Base-by-base conservation (phyloP, 1,140 invertebrate species). In the Tetramorium alpestre region DNA sequence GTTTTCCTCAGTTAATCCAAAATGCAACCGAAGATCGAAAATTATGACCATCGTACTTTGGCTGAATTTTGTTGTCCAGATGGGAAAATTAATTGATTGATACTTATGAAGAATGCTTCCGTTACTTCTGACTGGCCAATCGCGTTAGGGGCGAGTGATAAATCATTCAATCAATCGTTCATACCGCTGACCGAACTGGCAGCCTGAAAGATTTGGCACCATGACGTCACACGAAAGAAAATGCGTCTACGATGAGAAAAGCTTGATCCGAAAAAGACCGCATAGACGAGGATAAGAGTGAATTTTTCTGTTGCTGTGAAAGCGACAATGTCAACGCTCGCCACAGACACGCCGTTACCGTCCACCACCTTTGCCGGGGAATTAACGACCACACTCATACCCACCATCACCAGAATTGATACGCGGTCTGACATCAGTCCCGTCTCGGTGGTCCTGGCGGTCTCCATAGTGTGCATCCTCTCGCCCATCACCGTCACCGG, bases 401-500 rank as follows among this genome's bases (percentile, higher is more conserved):
- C 94, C 69, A 91, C 92, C 18, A 91, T 94, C 25, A 92, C 93
- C 77, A 93, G 88, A 67, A 92, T 94, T 67, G 92, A 94, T 72
- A 89, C 92, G 22, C 87, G 87, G 77, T 84, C 92, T 38, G 93
- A 94, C 51, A 88, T 92, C 65, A 94, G 80, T 90, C 88, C 96
- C 0, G 87, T 96, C 25, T 94, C 94, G n/a, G 94, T 96, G 38
- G 93, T 95, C 51, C 60, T 96, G 54, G 95, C 96, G 10, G 94
- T 96, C 58, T 94, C 96, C 4, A 91, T 96, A 51, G 96, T 96
- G 62, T 96, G 96, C 89, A 92, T 96, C 25, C 93, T 96, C 10
- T 95, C 96, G 8, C 96, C 96, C 4, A 94, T 96, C 90, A 97
- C 96, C 65, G 93, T 97, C 58, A 95, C 96, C 76, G 94, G 96